Evolutionary conservation across 2,797 vertebrate species (phyloP), one percentile per base, ranked within the genome.

Genomic region (Rousettus madagascariensis): DNA sequence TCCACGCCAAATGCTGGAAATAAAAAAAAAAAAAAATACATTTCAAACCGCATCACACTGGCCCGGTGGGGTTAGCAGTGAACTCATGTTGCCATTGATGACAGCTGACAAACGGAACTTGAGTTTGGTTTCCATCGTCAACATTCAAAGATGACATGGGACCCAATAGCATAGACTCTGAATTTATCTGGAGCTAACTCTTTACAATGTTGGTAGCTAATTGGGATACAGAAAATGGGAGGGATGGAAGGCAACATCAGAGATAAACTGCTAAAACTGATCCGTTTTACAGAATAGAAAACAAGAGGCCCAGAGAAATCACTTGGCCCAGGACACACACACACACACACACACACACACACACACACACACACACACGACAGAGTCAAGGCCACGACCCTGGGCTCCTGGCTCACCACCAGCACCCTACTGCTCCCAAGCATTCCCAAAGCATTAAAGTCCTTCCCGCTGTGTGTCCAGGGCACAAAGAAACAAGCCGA

Each of bases 201-300:
- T 71, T 16, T 30, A 53, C 8, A 11, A 59, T 16, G 10, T 3
- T 24, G 51, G 3, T 9, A 72, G 51, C 17, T 68, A n/a, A 30
- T 0, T 4, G 9, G 61, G 55, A 55, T 9, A 17, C 0, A 15
- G 63, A 75, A 46, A 30, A 61, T 1, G 51, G 59, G 41, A 49
- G n/a, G 22, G 26, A 4, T 38, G 24, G n/a, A 12, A 49, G n/a
- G 19, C 24, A 59, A 8, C 49, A 15, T 16, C 12, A 28, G 41
- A 49, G 13, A 38, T 2, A 22, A 17, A 30, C 38, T 57, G 12
- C 51, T 41, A 16, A 63, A 82, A 53, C 1, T 0, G 43, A 49
- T 11, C 79, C 92, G 68, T 66, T 49, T 61, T 72, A 78, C 26
- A 75, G 79, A 72, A n/a, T 3, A 63, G 65, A 72, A 79, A 59